phyloP scores from a whole-genome alignment of 1,140 invertebrate species.

The Leptopilina boulardi region DNA sequence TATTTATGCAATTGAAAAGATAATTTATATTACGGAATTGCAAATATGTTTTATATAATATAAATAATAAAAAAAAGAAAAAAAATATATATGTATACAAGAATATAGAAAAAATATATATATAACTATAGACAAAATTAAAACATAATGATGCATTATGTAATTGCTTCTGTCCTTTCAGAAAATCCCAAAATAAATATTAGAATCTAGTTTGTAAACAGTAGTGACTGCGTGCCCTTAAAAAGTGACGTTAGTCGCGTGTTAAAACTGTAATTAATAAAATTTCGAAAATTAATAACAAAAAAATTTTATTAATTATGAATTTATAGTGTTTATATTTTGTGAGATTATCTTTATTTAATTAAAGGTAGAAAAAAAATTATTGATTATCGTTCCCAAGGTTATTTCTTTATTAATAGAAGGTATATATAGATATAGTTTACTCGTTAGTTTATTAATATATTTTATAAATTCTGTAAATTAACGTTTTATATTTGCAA shows the following conservation, averaged over 20 bases:
- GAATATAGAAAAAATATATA: no score
- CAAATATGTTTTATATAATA: neutral
- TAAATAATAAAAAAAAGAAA: no score
- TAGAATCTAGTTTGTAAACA: conserved; percentile 30
- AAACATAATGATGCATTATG: conserved; percentile 24
- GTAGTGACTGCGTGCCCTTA: conserved; percentile 31
- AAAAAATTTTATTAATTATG: neutral
- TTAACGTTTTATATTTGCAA: neutral
- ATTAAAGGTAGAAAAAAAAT: neutral
- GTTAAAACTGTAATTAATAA: neutral
- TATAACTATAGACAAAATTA: neutral
- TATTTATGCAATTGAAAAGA: neutral
- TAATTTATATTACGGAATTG: neutral
- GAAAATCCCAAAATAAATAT: conserved; percentile 47
- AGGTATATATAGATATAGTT: conserved; percentile 16
- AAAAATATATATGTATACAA: no score
- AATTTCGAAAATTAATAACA: neutral
- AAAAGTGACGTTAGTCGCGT: neutral
- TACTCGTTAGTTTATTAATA: neutral
- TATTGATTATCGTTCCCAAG: conserved; percentile 29
- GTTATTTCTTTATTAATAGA: conserved; percentile 38
- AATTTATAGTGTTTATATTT: neutral
- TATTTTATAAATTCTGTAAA: neutral
- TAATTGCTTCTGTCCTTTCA: conserved; percentile 30
- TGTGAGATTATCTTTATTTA: neutral